A percentile compares a stretch with the other conserved stretches of the same genome.
These are phyloP conservation scores for Cyrtodaria siliqua DNA, from an alignment of 2,888 invertebrate species.

Conservation along the genomic window DNA sequence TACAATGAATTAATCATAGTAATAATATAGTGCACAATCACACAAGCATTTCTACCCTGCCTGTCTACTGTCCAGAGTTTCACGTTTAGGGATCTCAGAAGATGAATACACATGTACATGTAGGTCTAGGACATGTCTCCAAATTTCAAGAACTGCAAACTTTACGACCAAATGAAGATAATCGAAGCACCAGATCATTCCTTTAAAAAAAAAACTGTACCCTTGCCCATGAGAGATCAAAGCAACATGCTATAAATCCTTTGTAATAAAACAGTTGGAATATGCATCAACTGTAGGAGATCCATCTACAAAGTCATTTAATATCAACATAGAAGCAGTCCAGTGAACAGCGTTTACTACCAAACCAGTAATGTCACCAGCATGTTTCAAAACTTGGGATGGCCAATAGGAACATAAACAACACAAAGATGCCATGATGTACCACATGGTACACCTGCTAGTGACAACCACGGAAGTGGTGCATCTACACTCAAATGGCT, in stretches of 20 bases:
- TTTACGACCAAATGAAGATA: no score
- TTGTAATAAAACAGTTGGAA: conserved; percentile 36
- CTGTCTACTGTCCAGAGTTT: no score
- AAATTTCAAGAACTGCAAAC: no score
- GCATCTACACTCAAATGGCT: conserved; percentile 1
- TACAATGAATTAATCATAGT: no score
- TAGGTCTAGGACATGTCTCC: no score
- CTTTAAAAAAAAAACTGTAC: no score
- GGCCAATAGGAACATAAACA: conserved; percentile 13
- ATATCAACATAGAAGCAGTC: conserved; percentile 22
- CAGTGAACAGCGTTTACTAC: conserved; percentile 43
- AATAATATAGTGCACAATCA: no score
- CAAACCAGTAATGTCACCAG: conserved; percentile 35
- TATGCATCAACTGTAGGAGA: conserved; percentile 41
- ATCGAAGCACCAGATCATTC: no score
- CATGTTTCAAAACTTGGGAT: conserved; percentile 35
- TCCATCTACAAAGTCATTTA: conserved; percentile 24
- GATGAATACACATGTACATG: no score
- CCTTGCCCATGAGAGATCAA: no score
- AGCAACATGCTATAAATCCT: conserved; percentile 35
- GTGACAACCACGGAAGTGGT: background rate
- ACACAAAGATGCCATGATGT: conserved; percentile 27
- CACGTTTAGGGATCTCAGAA: no score
- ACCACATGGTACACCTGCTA: conserved; percentile 1
- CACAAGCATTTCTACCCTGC: no score